Percentiles rank a stretch among this genome's conserved stretches.
Conservation (phyloP, 1,140 invertebrate genomes). For the Trichonephila clavipes region DNA sequence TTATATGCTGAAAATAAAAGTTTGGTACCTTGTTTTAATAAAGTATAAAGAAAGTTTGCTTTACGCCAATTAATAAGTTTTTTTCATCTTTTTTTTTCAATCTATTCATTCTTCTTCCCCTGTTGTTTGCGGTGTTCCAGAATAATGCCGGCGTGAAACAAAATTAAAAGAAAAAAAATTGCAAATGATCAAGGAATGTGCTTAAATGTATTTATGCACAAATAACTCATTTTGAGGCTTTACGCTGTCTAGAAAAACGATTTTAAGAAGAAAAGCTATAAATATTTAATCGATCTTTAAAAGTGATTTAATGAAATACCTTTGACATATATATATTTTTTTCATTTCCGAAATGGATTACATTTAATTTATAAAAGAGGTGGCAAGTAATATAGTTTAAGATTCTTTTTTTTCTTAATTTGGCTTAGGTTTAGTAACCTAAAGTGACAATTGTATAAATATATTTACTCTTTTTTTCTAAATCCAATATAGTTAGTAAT, state of each 20-base stretch:
- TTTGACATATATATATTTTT: slow-evolving; percentile 11
- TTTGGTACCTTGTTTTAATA: not conserved
- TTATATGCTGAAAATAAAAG: not conserved
- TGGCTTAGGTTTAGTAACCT: not conserved
- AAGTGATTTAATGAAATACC: slow-evolving; percentile 20
- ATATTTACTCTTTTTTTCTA: not conserved
- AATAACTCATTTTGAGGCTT: slow-evolving; percentile 10
- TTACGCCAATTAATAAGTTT: slow-evolving; percentile 2
- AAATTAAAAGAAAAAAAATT: not conserved
- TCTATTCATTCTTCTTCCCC: not conserved
- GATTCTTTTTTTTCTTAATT: not conserved
- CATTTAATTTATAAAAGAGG: not conserved
- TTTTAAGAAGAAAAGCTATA: not conserved
- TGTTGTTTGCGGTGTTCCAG: not conserved
- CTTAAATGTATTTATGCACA: not conserved
- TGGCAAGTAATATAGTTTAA: not conserved
- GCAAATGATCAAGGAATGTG: not conserved
- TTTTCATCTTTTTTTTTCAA: not conserved
- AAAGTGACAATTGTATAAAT: not conserved
- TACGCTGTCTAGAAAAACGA: not conserved
- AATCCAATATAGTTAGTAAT: too few relatives aligned
- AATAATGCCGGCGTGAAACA: slow-evolving; percentile 1
- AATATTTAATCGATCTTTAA: not conserved
- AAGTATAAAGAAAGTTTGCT: not conserved
- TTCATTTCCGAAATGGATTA: not conserved